Evolutionary conservation across 2,797 vertebrate genomes (phyloP), one percentile per base, ranked within the genome.

Genomic region (Helicolenus hilgendorfi): DNA sequence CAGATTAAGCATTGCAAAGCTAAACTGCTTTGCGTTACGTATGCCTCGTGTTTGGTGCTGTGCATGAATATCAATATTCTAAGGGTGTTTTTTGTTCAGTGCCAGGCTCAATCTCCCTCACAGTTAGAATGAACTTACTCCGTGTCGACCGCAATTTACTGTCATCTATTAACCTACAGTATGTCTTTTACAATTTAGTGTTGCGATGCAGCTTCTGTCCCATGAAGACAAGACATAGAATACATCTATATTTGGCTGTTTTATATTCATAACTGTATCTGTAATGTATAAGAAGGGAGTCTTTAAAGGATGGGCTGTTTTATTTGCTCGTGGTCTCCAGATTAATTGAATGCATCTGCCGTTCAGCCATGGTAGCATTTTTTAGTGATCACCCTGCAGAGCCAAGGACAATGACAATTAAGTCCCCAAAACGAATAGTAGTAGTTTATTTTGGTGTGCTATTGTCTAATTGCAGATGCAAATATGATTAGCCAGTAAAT

Each of bases 1-100:
- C 91, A 94, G 94, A 95, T 90, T 94, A 96, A 94, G 92, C 87
- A 84, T 84, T 78, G 87, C 87, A 69, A 84, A 89, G 76, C 91
- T 89, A 83, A 95, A 91, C 87, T 91, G 92, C 84, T 92, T 90
- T 13, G 33, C 59, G 70, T 87, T 84, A 83, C 11, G 20, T 72
- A 71, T 75, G 86, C 72, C 68, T 92, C n/a, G 45, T 86, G 83
- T 76, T 77, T 83, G 74, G 77, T 53, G 15, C 72, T 76, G 62
- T 79, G 86, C 79, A 67, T 71, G 78, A 83, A 87, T 88, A 93
- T 93, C 78, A 92, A 82, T 85, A 90, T 91, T 90, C 65, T 77
- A 58, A 78, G 79, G 58, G 78, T 89, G 79, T 76, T 91, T 91
- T 58, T 83, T 86, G 79, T 84, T 85, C 83, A 1, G 59, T 80